A percentile compares a stretch with the other conserved stretches of the same genome.
Evolutionary conservation across 2,888 invertebrate genomes (phyloP).

Genomic region (Diaphora mendica): DNA sequence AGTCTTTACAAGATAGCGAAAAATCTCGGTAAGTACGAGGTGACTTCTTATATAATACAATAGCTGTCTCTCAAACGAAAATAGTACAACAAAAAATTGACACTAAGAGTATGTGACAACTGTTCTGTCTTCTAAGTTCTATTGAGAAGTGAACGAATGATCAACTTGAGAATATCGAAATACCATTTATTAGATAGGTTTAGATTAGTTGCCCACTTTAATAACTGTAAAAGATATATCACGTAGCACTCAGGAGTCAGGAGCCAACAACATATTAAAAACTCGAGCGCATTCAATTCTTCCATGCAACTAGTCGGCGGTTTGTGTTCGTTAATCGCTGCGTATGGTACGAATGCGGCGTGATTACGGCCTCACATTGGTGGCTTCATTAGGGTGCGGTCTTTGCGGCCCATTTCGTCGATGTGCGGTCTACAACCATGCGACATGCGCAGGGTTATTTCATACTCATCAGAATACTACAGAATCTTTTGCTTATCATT

Average conservation of each 20-base stretch:
- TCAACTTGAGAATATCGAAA: not conserved
- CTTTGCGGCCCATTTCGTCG: conserved; percentile 37
- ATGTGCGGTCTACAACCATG: conserved; percentile 36
- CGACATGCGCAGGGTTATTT: conserved; percentile 37
- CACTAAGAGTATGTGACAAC: not conserved
- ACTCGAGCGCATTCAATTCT: conserved; percentile 9
- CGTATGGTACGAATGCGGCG: conserved; percentile 37
- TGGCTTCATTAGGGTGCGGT: conserved; percentile 49
- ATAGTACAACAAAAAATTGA: not conserved
- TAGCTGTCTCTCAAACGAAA: no score
- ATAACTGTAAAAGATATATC: not conserved
- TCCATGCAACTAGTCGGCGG: conserved; percentile 15
- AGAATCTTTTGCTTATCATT: not conserved
- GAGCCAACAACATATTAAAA: not conserved
- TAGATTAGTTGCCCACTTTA: not conserved
- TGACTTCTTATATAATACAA: no score
- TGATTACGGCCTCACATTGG: conserved; percentile 42
- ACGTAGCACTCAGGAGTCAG: no score
- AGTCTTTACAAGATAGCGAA: not conserved
- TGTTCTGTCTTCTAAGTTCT: not conserved
- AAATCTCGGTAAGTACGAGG: not conserved
- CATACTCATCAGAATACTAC: conserved; percentile 12
- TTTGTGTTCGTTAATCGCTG: conserved; percentile 34
- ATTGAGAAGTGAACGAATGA: not conserved
- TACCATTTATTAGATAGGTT: not conserved